phyloP scores from a whole-genome alignment of 2,797 vertebrate species.

The Triplophysa bombifrons region DNA sequence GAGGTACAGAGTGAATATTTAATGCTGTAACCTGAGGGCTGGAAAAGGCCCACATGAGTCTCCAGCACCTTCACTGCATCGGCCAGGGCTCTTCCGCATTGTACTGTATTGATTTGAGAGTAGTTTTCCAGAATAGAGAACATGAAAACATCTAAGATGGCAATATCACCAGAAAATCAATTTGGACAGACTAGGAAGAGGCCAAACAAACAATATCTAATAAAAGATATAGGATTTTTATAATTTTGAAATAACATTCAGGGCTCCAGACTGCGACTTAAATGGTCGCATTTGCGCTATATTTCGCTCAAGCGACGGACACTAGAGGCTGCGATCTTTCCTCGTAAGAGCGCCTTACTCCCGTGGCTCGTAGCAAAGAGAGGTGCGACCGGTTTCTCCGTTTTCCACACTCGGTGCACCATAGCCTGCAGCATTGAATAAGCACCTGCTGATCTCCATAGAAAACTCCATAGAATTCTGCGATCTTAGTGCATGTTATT shows the following conservation, averaged over 20 bases:
- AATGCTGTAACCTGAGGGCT: slow-evolving; percentile 75
- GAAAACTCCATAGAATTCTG: no score
- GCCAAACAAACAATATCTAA: background rate
- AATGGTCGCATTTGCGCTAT: no score
- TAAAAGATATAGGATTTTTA: background rate
- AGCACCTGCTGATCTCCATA: no score
- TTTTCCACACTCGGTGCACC: no score
- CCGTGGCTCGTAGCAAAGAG: no score
- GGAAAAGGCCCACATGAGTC: slow-evolving; percentile 60
- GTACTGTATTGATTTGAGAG: slow-evolving; percentile 4
- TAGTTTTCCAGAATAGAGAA: background rate
- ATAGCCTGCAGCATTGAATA: no score
- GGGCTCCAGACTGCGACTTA: no score
- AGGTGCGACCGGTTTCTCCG: no score
- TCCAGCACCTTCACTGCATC: slow-evolving; percentile 11
- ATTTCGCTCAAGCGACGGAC: no score
- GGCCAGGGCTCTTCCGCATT: background rate
- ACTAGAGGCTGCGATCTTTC: no score
- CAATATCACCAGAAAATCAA: slow-evolving; percentile 8
- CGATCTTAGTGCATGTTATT: no score
- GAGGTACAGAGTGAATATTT: slow-evolving; percentile 74
- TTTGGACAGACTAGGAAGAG: slow-evolving; percentile 6
- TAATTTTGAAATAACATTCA: background rate
- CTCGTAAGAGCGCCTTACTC: no score
- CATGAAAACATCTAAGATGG: background rate